A percentile compares a stretch with the other conserved stretches of the same genome.
Evolutionary conservation across 30 jellyfish, hydroid and myxozoan species (phyloP).

Genomic region (Calvadosia cruxmelitensis): DNA sequence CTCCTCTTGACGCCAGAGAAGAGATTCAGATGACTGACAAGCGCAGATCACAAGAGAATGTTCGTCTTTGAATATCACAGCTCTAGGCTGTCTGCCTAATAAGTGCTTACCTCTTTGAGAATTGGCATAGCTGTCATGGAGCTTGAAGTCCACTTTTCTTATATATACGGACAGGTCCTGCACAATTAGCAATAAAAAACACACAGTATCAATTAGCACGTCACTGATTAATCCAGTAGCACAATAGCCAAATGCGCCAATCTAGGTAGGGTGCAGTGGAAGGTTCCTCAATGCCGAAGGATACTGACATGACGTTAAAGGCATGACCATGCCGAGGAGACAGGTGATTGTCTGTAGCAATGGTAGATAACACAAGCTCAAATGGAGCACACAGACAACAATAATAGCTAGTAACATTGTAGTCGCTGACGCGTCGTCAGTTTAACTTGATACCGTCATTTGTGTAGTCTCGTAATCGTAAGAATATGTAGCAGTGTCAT

Average conservation of each 20-base stretch:
- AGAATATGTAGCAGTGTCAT: too few species aligned
- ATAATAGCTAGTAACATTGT: too few species aligned
- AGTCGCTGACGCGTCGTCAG: too few species aligned
- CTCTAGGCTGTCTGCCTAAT: background rate
- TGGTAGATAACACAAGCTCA: too few species aligned
- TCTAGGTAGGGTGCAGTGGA: background rate
- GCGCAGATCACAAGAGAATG: background rate
- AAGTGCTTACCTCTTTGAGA: slow-evolving; percentile 57
- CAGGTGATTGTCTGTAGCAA: too few species aligned
- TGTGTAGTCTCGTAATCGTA: too few species aligned
- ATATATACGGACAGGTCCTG: slow-evolving; percentile 93
- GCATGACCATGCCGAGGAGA: too few species aligned
- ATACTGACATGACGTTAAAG: too few species aligned
- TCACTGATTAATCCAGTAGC: too few species aligned
- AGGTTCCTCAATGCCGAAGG: background rate
- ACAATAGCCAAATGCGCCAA: background rate
- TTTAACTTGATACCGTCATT: too few species aligned
- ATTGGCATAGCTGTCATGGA: slow-evolving; percentile 94
- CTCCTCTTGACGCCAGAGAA: background rate
- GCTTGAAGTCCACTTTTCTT: slow-evolving; percentile 68
- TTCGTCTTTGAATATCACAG: background rate
- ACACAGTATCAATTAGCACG: background rate
- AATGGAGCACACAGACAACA: too few species aligned
- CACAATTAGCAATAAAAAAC: background rate
- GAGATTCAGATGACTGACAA: background rate